Evolutionary conservation across 2,113 vertebrate species (phyloP).

Genomic region (Dicrurus megarhynchus): DNA sequence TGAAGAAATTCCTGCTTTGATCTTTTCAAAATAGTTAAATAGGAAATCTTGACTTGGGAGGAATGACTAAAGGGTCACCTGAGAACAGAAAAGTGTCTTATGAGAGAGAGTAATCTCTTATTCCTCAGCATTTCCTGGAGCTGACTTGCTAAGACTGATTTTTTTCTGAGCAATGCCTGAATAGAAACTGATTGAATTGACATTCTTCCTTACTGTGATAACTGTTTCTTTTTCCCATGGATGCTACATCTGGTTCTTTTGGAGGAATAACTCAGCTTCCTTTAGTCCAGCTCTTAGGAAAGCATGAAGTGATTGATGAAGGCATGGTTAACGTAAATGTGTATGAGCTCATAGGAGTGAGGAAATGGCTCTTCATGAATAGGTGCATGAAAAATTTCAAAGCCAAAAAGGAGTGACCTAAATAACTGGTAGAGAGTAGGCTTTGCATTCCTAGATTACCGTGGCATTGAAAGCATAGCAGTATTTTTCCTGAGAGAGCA

Average conservation of each 20-base stretch:
- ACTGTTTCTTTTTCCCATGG: background rate
- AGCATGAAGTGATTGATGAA: background rate
- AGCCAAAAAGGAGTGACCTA: background rate
- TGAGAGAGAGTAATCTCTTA: background rate
- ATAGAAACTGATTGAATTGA: slow-evolving; percentile 40
- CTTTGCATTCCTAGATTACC: background rate
- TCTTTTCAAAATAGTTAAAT: background rate
- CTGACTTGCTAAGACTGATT: background rate
- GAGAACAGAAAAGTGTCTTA: background rate
- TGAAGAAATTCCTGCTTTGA: background rate
- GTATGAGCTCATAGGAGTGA: background rate
- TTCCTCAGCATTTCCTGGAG: background rate
- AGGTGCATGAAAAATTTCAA: background rate
- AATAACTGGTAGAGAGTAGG: background rate
- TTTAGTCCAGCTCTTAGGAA: background rate
- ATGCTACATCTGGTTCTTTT: slow-evolving; percentile 2
- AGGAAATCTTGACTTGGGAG: background rate
- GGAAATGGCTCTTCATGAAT: background rate
- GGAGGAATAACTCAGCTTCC: background rate
- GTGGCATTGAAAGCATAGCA: background rate
- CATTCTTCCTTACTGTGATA: background rate
- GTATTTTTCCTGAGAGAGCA: background rate
- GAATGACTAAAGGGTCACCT: slow-evolving; percentile 22
- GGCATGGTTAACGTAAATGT: background rate
- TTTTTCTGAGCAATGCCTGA: background rate